Conservation (phyloP, 2,888 invertebrate genomes). For the Mellilla xanthometata region DNA sequence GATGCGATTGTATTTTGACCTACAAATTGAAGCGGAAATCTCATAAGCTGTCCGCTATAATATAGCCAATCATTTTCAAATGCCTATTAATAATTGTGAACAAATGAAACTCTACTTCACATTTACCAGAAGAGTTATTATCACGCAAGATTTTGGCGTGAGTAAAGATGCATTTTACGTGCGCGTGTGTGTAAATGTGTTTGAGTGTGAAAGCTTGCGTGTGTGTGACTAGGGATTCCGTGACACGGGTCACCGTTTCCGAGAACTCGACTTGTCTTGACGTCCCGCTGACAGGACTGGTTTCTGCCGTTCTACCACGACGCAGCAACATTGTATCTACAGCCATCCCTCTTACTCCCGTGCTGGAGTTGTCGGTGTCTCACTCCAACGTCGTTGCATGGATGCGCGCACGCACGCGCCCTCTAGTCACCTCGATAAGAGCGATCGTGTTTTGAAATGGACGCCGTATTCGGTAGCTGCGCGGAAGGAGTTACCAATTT, state of each 20-base stretch:
- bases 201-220: conserved; percentile 44
- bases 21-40: no score
- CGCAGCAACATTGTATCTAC: conserved; percentile 68
- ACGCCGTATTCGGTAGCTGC: conserved; percentile 71
- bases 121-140: no score
- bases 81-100: no score
- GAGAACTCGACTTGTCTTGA: conserved; percentile 80
- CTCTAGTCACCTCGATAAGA: conserved; percentile 70
- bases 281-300: conserved; percentile 81
- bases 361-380: conserved; percentile 35
- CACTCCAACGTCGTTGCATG: conserved; percentile 59
- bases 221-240: conserved; percentile 78
- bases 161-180: conserved; percentile 36
- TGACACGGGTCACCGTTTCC: conserved; percentile 82
- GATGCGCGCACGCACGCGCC: conserved; percentile 75
- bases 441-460: conserved; percentile 73
- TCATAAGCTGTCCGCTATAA: no score
- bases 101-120: no score
- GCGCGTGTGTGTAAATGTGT: no score
- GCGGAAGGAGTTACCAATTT: conserved; percentile 63
- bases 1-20: no score
- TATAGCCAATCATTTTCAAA: no score
- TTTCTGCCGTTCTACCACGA: conserved; percentile 71
- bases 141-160: conserved; percentile 49
- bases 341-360: conserved; percentile 52